Evolutionary conservation across 2,113 vertebrate genomes (phyloP).

Genomic region (Poeciliopsis turrubarensis): DNA sequence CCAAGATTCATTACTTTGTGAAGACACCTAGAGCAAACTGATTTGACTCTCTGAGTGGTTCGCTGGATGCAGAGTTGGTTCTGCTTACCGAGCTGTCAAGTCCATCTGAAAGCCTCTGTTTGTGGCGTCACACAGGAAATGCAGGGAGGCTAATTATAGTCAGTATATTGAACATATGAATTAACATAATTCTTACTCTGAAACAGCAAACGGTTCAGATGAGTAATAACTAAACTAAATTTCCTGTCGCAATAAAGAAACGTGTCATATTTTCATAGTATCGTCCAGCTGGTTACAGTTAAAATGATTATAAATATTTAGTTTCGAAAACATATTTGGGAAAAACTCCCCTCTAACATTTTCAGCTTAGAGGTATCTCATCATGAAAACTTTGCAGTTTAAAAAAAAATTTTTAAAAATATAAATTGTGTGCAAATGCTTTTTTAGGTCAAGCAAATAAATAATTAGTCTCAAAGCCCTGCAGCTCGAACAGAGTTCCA

Average conservation of each 20-base stretch:
- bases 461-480: not conserved
- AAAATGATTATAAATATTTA: too few relatives aligned
- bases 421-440: not conserved
- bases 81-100: slow-evolving; percentile 55
- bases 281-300: too few relatives aligned
- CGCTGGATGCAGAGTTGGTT: slow-evolving; percentile 38
- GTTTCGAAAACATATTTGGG: not conserved
- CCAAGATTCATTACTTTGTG: slow-evolving; percentile 3
- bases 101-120: slow-evolving; percentile 11
- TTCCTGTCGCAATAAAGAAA: not conserved
- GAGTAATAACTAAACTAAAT: not conserved
- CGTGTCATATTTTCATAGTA: not conserved
- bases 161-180: slow-evolving; percentile 7
- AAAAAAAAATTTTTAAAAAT: not conserved
- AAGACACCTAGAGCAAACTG: not conserved
- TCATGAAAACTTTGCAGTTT: not conserved
- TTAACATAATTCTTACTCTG: not conserved
- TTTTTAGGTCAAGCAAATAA: not conserved
- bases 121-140: slow-evolving; percentile 43
- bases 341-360: not conserved
- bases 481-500: not conserved
- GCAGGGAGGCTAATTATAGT: slow-evolving; percentile 43
- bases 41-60: slow-evolving; percentile 40
- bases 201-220: not conserved
- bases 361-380: not conserved